These are phyloP conservation scores for Pangasius krempfi DNA, from an alignment of 2,797 vertebrate genomes.

Conservation along the genomic window DNA sequence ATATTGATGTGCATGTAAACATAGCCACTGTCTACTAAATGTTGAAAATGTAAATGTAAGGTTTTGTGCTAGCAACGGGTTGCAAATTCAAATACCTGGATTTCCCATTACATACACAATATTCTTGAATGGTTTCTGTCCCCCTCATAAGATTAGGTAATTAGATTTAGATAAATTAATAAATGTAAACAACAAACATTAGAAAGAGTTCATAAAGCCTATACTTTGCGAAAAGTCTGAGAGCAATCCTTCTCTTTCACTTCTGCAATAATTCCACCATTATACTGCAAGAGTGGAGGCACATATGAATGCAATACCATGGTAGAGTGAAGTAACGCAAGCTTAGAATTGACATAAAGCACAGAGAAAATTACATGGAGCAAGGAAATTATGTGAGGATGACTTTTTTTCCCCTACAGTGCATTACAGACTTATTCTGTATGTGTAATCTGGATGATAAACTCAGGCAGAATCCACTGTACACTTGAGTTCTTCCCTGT, in stretches of 20 bases:
- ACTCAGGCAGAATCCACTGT: conserved; percentile 34
- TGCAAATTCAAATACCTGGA: too few species aligned
- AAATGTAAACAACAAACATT: background rate
- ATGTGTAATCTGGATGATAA: conserved; percentile 22
- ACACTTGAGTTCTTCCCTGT: conserved; percentile 68
- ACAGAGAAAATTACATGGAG: background rate
- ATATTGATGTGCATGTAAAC: too few species aligned
- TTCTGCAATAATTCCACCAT: background rate
- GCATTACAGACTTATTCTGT: conserved; percentile 19
- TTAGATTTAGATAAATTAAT: background rate
- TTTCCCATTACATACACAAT: too few species aligned
- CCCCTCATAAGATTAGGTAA: background rate
- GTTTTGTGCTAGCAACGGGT: too few species aligned
- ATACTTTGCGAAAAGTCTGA: background rate
- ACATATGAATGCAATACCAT: background rate
- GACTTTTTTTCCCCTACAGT: too few species aligned
- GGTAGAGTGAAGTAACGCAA: background rate
- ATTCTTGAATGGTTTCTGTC: background rate
- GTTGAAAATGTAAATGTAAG: too few species aligned
- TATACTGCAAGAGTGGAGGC: background rate
- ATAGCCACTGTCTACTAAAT: too few species aligned
- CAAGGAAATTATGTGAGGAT: background rate
- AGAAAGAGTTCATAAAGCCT: background rate
- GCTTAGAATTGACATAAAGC: background rate
- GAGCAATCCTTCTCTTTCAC: background rate